Percentiles rank a stretch among this genome's conserved stretches.
Conservation (phyloP, 2,113 vertebrate genomes). For the Oncorhynchus masou region DNA sequence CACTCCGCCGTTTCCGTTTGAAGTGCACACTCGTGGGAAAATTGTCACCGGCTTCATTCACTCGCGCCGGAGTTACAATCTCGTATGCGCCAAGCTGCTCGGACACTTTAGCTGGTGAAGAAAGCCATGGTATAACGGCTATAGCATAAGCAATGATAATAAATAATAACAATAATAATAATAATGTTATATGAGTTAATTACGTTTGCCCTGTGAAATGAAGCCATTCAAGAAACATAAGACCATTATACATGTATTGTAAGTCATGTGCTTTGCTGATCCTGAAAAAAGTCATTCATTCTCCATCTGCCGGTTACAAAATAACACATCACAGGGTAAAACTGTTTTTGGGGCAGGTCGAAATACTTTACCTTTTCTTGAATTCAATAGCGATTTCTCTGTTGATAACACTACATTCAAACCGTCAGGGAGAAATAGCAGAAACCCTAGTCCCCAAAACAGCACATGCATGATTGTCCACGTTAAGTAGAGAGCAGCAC, state of each 20-base stretch:
- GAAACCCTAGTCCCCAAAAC: slow-evolving; percentile 87
- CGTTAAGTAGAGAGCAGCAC: slow-evolving; percentile 66
- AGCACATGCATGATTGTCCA: slow-evolving; percentile 93
- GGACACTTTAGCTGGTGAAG: slow-evolving; percentile 73
- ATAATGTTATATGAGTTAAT: neutral
- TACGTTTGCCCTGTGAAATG: slow-evolving; percentile 1
- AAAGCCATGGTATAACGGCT: slow-evolving; percentile 5
- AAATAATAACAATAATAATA: neutral
- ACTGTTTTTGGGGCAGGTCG: slow-evolving; percentile 24
- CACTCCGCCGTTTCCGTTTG: slow-evolving; percentile 88
- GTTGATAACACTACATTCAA: slow-evolving; percentile 74
- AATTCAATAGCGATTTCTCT: slow-evolving; percentile 76
- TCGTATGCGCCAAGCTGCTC: slow-evolving; percentile 84
- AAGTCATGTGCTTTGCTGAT: slow-evolving; percentile 50
- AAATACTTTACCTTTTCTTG: slow-evolving; percentile 82
- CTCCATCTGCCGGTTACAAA: slow-evolving; percentile 31
- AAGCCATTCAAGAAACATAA: slow-evolving; percentile 24
- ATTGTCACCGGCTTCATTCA: slow-evolving; percentile 87
- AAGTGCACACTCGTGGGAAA: slow-evolving; percentile 88
- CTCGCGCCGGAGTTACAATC: slow-evolving; percentile 88
- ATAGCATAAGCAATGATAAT: too few species aligned
- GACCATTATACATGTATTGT: slow-evolving; percentile 36
- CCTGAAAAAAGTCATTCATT: slow-evolving; percentile 74
- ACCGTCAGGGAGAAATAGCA: slow-evolving; percentile 78
- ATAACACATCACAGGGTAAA: neutral